Conservation (phyloP, 2,113 vertebrate genomes). For the Trichomycterus rosablanca region DNA sequence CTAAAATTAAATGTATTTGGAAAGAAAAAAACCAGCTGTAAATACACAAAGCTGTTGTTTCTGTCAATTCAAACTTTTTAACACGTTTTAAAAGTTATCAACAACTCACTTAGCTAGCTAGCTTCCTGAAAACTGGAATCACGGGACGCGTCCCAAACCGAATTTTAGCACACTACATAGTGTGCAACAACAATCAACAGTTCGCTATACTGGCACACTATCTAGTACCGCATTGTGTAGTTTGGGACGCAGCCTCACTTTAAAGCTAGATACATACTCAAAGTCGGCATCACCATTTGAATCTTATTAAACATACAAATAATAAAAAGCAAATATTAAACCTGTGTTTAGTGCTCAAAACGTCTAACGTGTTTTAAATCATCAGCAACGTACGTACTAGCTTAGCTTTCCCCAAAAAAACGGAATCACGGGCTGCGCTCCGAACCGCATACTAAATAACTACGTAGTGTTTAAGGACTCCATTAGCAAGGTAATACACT, state of each 20-base stretch:
- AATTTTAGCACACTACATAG: not conserved
- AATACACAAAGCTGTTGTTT: not conserved
- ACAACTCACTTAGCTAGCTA: conserved; percentile 6
- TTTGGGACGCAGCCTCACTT: not conserved
- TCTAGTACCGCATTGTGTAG: not conserved
- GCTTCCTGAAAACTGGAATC: not conserved
- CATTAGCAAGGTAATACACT: too few relatives aligned
- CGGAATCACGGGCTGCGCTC: too few relatives aligned
- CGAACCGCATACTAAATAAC: too few relatives aligned
- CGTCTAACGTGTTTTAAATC: too few relatives aligned
- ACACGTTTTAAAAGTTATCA: not conserved
- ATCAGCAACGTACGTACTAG: too few relatives aligned
- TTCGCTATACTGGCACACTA: not conserved
- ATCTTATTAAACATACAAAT: too few relatives aligned
- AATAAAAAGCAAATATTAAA: too few relatives aligned
- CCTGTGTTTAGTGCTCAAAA: too few relatives aligned
- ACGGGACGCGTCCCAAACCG: not conserved
- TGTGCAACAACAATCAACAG: not conserved
- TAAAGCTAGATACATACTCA: too few relatives aligned
- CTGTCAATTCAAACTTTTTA: not conserved
- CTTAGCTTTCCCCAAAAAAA: too few relatives aligned
- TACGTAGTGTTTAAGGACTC: too few relatives aligned
- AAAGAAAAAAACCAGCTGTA: not conserved
- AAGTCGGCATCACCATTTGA: too few relatives aligned
- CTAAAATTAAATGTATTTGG: not conserved